These are phyloP conservation scores for Tolmerus cingulatus DNA, from an alignment of 2,888 invertebrate species.

Conservation along the genomic window DNA sequence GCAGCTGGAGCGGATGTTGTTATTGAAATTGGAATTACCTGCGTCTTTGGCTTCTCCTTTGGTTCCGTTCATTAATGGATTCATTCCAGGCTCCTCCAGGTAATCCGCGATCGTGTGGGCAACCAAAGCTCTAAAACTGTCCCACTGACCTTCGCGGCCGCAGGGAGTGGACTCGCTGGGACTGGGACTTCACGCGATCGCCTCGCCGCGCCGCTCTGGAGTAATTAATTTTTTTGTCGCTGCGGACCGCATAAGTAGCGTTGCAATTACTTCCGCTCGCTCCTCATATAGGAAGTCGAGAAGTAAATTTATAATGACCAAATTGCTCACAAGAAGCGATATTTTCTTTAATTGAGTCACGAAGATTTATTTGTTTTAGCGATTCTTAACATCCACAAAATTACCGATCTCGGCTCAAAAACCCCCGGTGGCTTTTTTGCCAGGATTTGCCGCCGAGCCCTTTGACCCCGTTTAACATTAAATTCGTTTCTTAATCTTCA, in stretches of 20 bases:
- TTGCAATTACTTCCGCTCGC: slow-evolving; percentile 21
- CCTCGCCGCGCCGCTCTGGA: background rate
- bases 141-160: slow-evolving; percentile 26
- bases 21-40: slow-evolving; percentile 40
- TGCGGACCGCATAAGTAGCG: slow-evolving; percentile 8
- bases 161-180: background rate
- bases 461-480: background rate
- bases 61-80: slow-evolving; percentile 31
- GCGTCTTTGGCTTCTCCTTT: slow-evolving; percentile 5
- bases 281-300: slow-evolving; percentile 1
- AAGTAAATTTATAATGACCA: slow-evolving; percentile 4
- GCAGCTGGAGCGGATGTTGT: slow-evolving; percentile 32
- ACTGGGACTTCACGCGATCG: slow-evolving; percentile 1
- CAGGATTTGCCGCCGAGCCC: background rate
- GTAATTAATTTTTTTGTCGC: background rate
- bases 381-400: background rate
- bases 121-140: slow-evolving; percentile 19
- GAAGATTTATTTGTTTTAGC: slow-evolving; percentile 21
- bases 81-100: slow-evolving; percentile 24
- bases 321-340: background rate
- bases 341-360: slow-evolving; percentile 25
- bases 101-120: slow-evolving; percentile 23
- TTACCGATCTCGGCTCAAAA: background rate
- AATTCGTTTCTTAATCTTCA: background rate
- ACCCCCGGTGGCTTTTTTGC: background rate